Evolutionary conservation across 2,797 vertebrate species (phyloP).

Genomic region (Philypnodon macrostomus): DNA sequence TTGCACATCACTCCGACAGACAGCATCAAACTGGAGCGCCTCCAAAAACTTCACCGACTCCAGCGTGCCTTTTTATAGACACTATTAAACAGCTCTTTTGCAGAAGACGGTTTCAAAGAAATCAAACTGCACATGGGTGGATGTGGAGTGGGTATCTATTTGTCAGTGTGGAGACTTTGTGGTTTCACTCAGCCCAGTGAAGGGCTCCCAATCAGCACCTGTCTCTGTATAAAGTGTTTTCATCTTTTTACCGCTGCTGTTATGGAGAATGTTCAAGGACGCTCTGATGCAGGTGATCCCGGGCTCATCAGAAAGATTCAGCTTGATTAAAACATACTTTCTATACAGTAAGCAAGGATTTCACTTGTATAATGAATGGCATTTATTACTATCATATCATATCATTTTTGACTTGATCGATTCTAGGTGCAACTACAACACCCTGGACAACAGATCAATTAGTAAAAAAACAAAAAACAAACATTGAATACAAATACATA

Average conservation of each 20-base stretch:
- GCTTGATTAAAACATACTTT: constrained; percentile 36
- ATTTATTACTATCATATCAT: too few species aligned
- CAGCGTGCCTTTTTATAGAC: constrained; percentile 44
- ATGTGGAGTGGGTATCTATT: too few species aligned
- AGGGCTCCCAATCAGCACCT: constrained; percentile 51
- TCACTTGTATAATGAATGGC: neutral
- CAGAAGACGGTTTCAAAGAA: constrained; percentile 41
- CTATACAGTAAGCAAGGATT: neutral
- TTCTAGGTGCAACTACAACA: too few species aligned
- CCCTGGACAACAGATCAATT: too few species aligned
- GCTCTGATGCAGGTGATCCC: constrained; percentile 43
- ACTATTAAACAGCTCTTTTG: constrained; percentile 52
- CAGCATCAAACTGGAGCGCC: constrained; percentile 44
- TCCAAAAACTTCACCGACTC: constrained; percentile 35
- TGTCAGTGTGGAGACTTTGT: constrained; percentile 34
- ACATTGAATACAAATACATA: too few species aligned
- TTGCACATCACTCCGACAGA: constrained; percentile 61
- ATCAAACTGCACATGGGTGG: constrained; percentile 26
- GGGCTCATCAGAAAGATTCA: constrained; percentile 23
- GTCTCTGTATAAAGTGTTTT: constrained; percentile 42
- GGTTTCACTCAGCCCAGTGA: constrained; percentile 28
- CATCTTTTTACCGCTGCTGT: constrained; percentile 49
- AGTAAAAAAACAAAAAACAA: too few species aligned
- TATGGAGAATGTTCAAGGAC: constrained; percentile 39
- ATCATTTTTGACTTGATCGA: too few species aligned